Evolutionary conservation across 2,888 invertebrate genomes (phyloP), one percentile per base, ranked within the genome.

Genomic region (Villa cingulata): DNA sequence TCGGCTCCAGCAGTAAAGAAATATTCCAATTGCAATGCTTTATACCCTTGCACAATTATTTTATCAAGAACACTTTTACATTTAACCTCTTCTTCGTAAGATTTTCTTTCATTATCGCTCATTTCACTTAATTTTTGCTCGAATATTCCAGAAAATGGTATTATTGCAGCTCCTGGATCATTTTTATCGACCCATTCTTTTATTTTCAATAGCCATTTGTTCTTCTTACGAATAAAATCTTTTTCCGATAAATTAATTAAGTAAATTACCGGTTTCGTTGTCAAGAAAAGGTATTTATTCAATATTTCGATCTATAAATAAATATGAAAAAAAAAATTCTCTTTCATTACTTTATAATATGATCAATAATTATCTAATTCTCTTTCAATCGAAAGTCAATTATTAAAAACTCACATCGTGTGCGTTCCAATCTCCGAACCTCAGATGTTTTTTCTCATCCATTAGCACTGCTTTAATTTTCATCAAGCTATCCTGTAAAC

Each of bases 171-270:
- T 3, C 96, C 96, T 0, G 94, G 86, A 65, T 99, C 98, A 64
- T 96, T 83, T 63, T 86, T 86, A 68, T 98, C 96, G 56, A 99
- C 87, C 95, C 95, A 98, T 67, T 95, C 95, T 68, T 98, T 98
- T 61, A 99, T 87, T 73, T 96, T 96, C 43, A 71, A 77, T 70
- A 72, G 86, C 95, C 95, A 96, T 74, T 96, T 97, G 65, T 96
- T 97, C 74, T 96, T 97, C 75, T 96, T 97, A 59, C 94, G 82
- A 59, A 92, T 91, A 69, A 91, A 99, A 71, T 98, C 98, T 70
- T 92, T 95, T 70, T 97, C 95, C 0, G 96, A 87, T 53, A 99
- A 74, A 71, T 99, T 99, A 10, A 98, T 85, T 56, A 99, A 76
- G 68, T 99, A 99, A 56, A 99, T 83, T 48, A 90, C 87, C 1